Evolutionary conservation across 2,888 invertebrate genomes (phyloP).

Genomic region (Temnothorax ravouxi): DNA sequence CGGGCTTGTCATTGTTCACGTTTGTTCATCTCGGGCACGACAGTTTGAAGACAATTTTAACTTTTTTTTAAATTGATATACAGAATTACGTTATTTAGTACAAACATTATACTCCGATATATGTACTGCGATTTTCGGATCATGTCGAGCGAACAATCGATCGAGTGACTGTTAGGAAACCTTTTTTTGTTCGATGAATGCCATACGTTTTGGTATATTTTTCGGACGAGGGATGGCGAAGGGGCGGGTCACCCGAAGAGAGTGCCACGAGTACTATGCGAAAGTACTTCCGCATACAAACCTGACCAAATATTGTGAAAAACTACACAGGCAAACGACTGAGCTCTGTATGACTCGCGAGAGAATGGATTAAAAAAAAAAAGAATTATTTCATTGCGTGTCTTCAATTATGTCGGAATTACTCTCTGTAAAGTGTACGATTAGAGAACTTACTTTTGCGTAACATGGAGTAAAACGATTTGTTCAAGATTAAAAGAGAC

Average conservation of each 20-base stretch:
- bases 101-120: background rate
- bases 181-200: constrained; percentile 31
- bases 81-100: background rate
- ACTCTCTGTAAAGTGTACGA: background rate
- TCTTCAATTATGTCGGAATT: background rate
- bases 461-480: background rate
- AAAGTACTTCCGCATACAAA: constrained; percentile 67
- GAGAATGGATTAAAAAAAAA: background rate
- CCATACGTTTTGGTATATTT: constrained; percentile 3
- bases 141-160: background rate
- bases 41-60: background rate
- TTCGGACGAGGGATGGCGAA: constrained; percentile 29
- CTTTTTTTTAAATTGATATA: background rate
- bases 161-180: background rate
- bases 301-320: constrained; percentile 75
- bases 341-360: background rate
- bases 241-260: constrained; percentile 53
- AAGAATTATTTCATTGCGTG: background rate
- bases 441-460: background rate
- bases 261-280: constrained; percentile 42
- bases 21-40: background rate
- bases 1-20: background rate
- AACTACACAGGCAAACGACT: constrained; percentile 60
- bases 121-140: constrained; percentile 5
- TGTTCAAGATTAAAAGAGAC: background rate